Base-by-base conservation (phyloP, 2,797 vertebrate species). In the Meriones psammophilus region DNA sequence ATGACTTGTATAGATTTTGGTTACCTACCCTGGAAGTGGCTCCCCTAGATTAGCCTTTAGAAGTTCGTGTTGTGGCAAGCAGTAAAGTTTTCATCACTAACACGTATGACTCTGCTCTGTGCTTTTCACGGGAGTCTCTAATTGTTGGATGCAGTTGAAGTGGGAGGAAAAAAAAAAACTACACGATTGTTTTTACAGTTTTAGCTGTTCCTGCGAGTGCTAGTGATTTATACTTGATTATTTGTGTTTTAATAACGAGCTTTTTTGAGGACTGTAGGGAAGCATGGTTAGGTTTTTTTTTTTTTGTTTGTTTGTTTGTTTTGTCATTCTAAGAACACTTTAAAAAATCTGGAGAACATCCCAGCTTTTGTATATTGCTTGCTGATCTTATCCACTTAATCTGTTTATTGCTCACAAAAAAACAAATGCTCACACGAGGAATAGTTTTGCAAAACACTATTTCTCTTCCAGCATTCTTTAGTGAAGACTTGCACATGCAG, bases 211-310 rank as follows among this genome's bases (percentile, higher is more conserved):
- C 94, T 87, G 80, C 71, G 93, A 88, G 91, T 97, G 88, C 79
- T 93, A 68, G 90, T 80, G 68, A 95, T 92, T 96, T 87, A 86
- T 93, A 95, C 50, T 90, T 97, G 94, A 86, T 94, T 33, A 62
- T 36, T 94, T 96, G 74, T 95, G 68, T 93, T 94, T 87, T 92
- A 92, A 66, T 94, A 84, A 93, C 88, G 81, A 91, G 74, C 26
- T 62, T 95, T 66, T 86, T 79, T 88, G 83, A 18, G 83, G n/a
- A 89, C 85, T 93, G 7, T 94, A 93, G 81, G 78, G 69, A 96
- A 94, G 96, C 97, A 97, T 96, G 10, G 13, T 76, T 74, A 36
- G 14, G 62, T 83, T 96, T 76, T 76, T 73, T 5, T 39, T 42
- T 80, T 50, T 76, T 76, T 73, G 15, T 39, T 42, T 26, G 10